Evolutionary conservation across 1,140 invertebrate genomes (phyloP).

Genomic region (Vollenhovia emeryi): DNA sequence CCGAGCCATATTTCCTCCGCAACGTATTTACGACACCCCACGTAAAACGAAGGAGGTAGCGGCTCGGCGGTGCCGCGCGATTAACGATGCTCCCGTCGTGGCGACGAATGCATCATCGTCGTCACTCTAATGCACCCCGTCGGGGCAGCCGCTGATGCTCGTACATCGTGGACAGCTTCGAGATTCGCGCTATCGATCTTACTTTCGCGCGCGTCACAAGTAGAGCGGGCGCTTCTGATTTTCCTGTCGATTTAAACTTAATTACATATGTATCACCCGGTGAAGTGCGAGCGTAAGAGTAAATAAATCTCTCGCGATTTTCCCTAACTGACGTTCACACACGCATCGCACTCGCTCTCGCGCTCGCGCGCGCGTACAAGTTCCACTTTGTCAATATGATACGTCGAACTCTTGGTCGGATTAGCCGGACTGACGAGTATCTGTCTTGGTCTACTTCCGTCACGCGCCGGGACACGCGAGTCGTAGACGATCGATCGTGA

Average conservation of each 20-base stretch:
- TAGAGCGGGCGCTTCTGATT: not conserved
- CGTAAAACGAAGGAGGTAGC: not conserved
- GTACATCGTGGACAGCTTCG: not conserved
- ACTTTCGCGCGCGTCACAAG: not conserved
- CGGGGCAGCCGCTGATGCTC: not conserved
- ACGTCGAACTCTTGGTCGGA: not conserved
- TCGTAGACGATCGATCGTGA: constrained; percentile 3
- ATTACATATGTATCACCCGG: constrained; percentile 1
- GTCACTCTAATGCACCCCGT: constrained; percentile 15
- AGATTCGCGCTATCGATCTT: constrained; percentile 25
- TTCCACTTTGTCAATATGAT: not conserved
- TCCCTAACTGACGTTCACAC: not conserved
- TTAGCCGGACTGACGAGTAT: not conserved
- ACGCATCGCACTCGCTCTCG: not conserved
- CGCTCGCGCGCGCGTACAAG: not conserved
- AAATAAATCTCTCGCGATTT: not conserved
- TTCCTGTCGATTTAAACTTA: constrained; percentile 31
- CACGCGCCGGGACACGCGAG: no score
- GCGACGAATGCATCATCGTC: not conserved
- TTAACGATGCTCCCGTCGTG: not conserved
- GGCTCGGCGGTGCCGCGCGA: not conserved
- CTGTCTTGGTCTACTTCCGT: not conserved
- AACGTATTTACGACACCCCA: not conserved
- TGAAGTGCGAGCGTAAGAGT: not conserved
- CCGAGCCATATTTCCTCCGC: not conserved